Evolutionary conservation across 2,113 vertebrate genomes (phyloP), one percentile per base, ranked within the genome.

Genomic region (Sciurus niger): DNA sequence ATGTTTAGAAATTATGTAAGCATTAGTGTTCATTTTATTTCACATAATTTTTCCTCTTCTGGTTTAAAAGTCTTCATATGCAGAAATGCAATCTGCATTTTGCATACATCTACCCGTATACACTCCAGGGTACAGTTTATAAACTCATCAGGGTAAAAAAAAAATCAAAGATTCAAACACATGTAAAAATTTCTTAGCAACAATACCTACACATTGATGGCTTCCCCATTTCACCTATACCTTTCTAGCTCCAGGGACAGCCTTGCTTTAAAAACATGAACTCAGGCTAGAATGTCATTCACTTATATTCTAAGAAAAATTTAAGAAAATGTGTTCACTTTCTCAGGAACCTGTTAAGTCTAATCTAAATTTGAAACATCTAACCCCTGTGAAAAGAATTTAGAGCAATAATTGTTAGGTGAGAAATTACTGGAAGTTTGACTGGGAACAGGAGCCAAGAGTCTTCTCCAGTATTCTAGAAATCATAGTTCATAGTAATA

Each of bases 1-100:
- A 88, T 96, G 90, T 95, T 97, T 96, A 95, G 84, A 95, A 96
- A 97, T 97, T 92, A 97, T 87, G 82, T 95, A 93, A 85, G 95
- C 84, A 90, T 84, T 80, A 84, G 32, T 80, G 82, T 93, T 95
- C 92, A 95, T 92, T 92, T 97, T 92, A 92, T 93, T 95, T 94
- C 89, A 95, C 78, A 91, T 94, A 96, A 89, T 82, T 96, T 97
- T 87, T 94, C 67, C 63, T 96, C 80, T 90, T 95, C 67, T 95
- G 70, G 96, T 87, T 97, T 97, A 70, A 90, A 96, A 95, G 86
- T 93, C 79, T 88, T 95, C 92, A 93, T 92, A 73, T 96, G 92
- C 92, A 96, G 95, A 95, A 97, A 87, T 51, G 73, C 88, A 90
- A 88, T 84, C 80, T 95, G 88, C 84, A 93, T 95, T 92, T 97